A percentile compares a stretch with the other conserved stretches of the same genome.
These are phyloP conservation scores for Dendropsophus ebraccatus DNA, from an alignment of 2,113 vertebrate species.

Conservation along the genomic window DNA sequence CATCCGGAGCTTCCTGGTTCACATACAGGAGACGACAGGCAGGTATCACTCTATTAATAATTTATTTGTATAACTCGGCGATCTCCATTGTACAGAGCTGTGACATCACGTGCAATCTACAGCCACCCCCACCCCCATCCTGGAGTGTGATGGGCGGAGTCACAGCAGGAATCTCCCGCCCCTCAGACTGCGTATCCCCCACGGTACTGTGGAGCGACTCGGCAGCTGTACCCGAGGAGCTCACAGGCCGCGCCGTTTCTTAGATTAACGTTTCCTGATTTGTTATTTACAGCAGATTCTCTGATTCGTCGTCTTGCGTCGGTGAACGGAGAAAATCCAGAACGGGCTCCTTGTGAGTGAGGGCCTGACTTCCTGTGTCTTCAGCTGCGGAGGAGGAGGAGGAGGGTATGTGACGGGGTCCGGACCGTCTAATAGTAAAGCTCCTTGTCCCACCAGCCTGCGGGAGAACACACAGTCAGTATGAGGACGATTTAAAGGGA, in stretches of 20 bases:
- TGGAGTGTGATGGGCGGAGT: background rate
- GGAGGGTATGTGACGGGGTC: background rate
- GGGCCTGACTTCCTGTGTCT: background rate
- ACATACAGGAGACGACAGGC: background rate
- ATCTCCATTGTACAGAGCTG: background rate
- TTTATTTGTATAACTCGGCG: conserved; percentile 27
- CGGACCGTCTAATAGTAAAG: conserved; percentile 77
- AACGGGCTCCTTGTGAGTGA: background rate
- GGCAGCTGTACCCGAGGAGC: background rate
- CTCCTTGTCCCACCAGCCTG: conserved; percentile 87
- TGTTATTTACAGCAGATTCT: background rate
- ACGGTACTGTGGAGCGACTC: background rate
- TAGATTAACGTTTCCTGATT: background rate
- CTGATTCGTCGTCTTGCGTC: conserved; percentile 8
- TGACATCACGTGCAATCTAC: background rate
- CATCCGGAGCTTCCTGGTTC: background rate
- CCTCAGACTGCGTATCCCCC: background rate
- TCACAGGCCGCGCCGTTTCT: background rate
- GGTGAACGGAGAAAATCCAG: background rate
- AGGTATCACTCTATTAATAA: background rate
- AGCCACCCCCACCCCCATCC: background rate
- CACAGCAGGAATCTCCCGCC: background rate
- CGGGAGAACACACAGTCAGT: background rate
- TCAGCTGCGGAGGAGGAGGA: conserved; percentile 1
- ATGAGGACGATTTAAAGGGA: background rate